These are phyloP conservation scores for Seira musarum DNA, from an alignment of 2,888 invertebrate species.

Conservation along the genomic window DNA sequence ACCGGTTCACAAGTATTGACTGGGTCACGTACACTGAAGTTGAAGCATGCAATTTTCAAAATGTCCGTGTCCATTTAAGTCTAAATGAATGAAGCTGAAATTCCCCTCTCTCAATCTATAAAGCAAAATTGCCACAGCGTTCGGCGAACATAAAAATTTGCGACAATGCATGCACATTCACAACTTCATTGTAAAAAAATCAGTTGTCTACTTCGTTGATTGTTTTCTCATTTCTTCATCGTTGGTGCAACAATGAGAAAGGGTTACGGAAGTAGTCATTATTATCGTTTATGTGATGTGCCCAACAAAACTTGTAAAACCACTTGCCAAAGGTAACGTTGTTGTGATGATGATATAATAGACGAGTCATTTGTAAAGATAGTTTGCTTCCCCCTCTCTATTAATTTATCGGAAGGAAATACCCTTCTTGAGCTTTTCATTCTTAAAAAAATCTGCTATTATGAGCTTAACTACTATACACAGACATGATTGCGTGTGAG, in stretches of 20 bases:
- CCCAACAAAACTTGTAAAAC: not conserved
- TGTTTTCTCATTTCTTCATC: not conserved
- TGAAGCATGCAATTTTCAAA: not conserved
- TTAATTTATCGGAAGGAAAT: not conserved
- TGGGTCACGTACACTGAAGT: slow-evolving; percentile 47
- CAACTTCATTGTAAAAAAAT: not conserved
- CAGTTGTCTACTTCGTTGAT: not conserved
- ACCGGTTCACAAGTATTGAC: slow-evolving; percentile 32
- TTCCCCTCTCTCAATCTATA: not conserved
- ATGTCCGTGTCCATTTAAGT: not conserved
- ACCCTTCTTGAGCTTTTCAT: not conserved
- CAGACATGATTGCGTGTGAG: not conserved
- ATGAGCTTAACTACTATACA: not conserved
- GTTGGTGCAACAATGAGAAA: not conserved
- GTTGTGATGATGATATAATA: not conserved
- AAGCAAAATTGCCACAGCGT: not conserved
- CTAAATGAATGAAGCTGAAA: not conserved
- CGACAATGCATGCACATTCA: too few species aligned
- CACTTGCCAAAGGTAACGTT: not conserved
- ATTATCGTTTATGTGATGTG: not conserved
- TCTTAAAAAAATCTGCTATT: too few species aligned
- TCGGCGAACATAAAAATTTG: not conserved
- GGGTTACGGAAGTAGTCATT: not conserved
- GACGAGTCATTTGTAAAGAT: not conserved
- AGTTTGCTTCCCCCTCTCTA: not conserved